Conservation (phyloP, 2,797 vertebrate genomes). For the Darevskia nairensis region DNA sequence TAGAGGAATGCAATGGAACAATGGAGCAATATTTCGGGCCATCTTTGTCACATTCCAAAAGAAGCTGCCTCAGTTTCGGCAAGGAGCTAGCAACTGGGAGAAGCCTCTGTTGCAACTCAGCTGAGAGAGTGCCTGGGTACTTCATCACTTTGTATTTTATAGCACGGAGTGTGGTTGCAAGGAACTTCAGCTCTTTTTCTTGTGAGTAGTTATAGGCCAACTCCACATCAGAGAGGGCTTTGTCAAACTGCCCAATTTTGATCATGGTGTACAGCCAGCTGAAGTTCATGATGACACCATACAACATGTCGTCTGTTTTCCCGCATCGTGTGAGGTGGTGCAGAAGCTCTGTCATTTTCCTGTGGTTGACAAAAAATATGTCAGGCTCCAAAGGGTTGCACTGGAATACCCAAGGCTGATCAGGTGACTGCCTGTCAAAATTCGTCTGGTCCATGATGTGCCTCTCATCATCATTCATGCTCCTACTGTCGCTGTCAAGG, state of each 20-base stretch:
- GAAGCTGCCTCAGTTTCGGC: conserved; percentile 95
- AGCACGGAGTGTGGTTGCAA: conserved; percentile 91
- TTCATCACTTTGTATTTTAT: conserved; percentile 94
- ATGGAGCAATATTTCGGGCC: conserved; percentile 99
- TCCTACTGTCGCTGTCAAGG: conserved; percentile 87
- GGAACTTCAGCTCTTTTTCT: conserved; percentile 97
- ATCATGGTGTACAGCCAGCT: conserved; percentile 99
- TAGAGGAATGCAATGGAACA: conserved; percentile 96
- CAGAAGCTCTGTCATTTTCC: conserved; percentile 98
- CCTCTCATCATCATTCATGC: conserved; percentile 89
- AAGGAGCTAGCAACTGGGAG: conserved; percentile 96
- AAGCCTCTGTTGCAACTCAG: conserved; percentile 96
- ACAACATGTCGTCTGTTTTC: conserved; percentile 95
- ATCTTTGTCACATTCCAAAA: conserved; percentile 98
- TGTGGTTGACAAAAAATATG: conserved; percentile 98
- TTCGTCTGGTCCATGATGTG: conserved; percentile 89
- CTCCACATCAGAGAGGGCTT: conserved; percentile 93
- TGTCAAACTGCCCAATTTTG: conserved; percentile 97
- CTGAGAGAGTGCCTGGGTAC: conserved; percentile 95
- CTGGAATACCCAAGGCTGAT: conserved; percentile 99
- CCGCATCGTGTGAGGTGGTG: conserved; percentile 94
- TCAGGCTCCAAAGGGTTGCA: conserved; percentile 97
- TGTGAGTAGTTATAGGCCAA: conserved; percentile 93
- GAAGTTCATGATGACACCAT: conserved; percentile 98
- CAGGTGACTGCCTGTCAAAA: conserved; percentile 95